Conservation (phyloP, 2,113 vertebrate genomes). For the Elephas maximus region DNA sequence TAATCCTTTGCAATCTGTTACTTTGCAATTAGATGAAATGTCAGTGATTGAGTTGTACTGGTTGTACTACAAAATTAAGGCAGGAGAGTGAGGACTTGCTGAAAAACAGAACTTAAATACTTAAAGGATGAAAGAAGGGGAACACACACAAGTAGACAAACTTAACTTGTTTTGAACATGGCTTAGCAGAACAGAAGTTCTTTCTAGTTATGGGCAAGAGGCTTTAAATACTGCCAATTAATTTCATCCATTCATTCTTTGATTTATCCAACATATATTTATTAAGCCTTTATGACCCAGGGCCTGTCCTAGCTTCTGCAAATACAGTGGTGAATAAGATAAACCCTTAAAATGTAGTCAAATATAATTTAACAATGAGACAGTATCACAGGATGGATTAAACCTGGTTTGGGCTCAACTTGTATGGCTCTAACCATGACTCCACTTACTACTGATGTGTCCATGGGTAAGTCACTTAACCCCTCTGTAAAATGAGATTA, state of each 20-base stretch:
- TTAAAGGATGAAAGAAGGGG: neutral
- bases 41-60: slow-evolving; percentile 27
- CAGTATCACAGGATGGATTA: neutral
- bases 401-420: neutral
- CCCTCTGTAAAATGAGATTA: neutral
- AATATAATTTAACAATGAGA: neutral
- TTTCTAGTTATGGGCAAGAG: neutral
- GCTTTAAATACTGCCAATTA: neutral
- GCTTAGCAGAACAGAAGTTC: neutral
- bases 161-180: neutral
- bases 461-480: neutral
- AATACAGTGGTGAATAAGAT: neutral
- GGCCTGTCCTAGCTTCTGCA: neutral
- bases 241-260: neutral
- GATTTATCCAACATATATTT: neutral
- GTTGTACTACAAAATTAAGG: neutral
- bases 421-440: neutral
- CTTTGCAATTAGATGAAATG: slow-evolving; percentile 68
- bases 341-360: neutral
- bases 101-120: slow-evolving; percentile 33
- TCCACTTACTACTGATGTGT: fast-evolving
- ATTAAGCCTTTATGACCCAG: neutral
- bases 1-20: slow-evolving; percentile 77
- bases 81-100: neutral
- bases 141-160: neutral